Conservation (phyloP, 92 coral and sea anemone genomes). For the Galaxea fascicularis region DNA sequence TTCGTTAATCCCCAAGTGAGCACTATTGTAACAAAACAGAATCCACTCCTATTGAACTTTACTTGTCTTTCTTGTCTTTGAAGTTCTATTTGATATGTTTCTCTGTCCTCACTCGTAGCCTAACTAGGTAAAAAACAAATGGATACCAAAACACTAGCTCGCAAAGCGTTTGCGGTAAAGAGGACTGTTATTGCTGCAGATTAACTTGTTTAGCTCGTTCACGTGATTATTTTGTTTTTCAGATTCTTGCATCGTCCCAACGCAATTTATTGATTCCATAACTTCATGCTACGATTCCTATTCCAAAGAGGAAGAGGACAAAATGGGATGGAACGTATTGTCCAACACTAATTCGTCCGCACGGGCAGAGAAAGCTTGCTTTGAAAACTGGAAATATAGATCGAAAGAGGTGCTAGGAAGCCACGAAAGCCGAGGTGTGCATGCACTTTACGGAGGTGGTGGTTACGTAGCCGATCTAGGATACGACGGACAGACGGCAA, state of each 20-base stretch:
- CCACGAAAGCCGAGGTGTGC: constrained; percentile 1
- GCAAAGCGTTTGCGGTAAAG: too few relatives aligned
- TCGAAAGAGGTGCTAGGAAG: constrained; percentile 4
- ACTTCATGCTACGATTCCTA: constrained; percentile 48
- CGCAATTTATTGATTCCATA: background rate
- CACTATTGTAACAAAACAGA: too few relatives aligned
- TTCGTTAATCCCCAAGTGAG: too few relatives aligned
- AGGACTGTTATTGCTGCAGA: background rate
- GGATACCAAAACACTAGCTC: too few relatives aligned
- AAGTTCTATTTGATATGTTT: too few relatives aligned
- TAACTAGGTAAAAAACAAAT: too few relatives aligned
- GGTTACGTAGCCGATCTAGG: constrained; percentile 64
- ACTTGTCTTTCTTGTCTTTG: too few relatives aligned
- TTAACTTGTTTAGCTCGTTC: background rate
- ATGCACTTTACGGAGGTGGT: constrained; percentile 47
- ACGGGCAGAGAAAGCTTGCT: background rate
- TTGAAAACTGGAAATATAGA: constrained; percentile 47
- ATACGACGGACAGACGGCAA: constrained; percentile 43
- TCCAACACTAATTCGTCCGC: background rate
- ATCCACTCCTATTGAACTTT: too few relatives aligned
- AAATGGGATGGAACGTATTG: constrained; percentile 50
- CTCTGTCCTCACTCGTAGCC: too few relatives aligned
- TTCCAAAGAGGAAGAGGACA: constrained; percentile 35
- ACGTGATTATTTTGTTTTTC: background rate
- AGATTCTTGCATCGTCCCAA: constrained; percentile 33